Conservation (phyloP, 2,113 vertebrate genomes). For the Steatornis caripensis region DNA sequence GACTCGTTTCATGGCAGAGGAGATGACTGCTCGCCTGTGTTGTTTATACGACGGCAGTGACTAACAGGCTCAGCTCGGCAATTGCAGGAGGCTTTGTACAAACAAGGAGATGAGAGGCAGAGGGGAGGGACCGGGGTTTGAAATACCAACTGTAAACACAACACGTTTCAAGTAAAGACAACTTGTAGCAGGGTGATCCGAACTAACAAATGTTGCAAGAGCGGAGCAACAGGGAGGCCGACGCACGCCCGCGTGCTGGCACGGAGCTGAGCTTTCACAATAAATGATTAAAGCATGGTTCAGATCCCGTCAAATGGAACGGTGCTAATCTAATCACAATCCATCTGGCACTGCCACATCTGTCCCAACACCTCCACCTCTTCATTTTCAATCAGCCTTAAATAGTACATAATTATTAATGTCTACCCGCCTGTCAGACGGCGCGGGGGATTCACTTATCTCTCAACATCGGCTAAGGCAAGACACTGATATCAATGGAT, state of each 20-base stretch:
- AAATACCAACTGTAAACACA: not conserved
- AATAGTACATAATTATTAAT: constrained; percentile 73
- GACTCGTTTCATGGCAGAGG: not conserved
- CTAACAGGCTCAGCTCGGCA: not conserved
- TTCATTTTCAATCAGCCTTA: constrained; percentile 74
- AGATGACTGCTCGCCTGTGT: not conserved
- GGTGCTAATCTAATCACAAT: constrained; percentile 74
- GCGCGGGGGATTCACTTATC: constrained; percentile 53
- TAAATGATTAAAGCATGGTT: constrained; percentile 69
- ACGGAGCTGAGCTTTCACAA: constrained; percentile 53
- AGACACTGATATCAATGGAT: not conserved
- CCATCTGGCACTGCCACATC: constrained; percentile 74
- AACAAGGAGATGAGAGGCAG: constrained; percentile 50
- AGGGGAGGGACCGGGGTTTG: not conserved
- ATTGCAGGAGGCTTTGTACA: constrained; percentile 30
- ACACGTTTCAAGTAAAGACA: not conserved
- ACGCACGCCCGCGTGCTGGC: not conserved
- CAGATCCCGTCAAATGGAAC: constrained; percentile 70
- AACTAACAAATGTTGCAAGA: not conserved
- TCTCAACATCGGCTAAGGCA: constrained; percentile 1
- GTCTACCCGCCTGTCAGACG: constrained; percentile 65
- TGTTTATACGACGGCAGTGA: not conserved
- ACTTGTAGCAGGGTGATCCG: not conserved
- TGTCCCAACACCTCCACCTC: constrained; percentile 74
- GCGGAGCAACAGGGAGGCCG: not conserved